Evolutionary conservation across 1,140 invertebrate genomes (phyloP).

Genomic region (Augochlora pura): DNA sequence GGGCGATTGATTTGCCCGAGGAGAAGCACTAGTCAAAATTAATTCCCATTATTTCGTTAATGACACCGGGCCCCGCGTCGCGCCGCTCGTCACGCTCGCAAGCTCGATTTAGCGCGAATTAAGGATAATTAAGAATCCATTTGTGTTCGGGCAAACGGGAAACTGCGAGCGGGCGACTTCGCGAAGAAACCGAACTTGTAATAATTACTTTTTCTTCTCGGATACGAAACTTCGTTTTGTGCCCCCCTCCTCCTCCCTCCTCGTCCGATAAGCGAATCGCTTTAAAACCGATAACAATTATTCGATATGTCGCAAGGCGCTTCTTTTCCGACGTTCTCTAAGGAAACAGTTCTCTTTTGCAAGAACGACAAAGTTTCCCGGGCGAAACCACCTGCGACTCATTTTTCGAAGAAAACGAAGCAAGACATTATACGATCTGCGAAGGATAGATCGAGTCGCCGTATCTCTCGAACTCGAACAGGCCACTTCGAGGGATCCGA

Average conservation of each 20-base stretch:
- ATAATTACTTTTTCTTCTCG: slow-evolving; percentile 21
- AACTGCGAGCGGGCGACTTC: slow-evolving; percentile 15
- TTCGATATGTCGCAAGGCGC: neutral
- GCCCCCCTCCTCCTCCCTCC: no score
- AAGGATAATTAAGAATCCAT: slow-evolving; percentile 67
- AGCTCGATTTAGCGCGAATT: slow-evolving; percentile 63
- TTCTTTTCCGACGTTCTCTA: no score
- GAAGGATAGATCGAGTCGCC: no score
- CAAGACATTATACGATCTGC: no score
- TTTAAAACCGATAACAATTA: neutral
- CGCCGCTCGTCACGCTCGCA: slow-evolving; percentile 57
- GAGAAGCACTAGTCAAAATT: slow-evolving; percentile 69
- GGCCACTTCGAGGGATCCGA: no score
- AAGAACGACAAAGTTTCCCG: no score
- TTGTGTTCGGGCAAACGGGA: slow-evolving; percentile 37
- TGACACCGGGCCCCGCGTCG: slow-evolving; percentile 56
- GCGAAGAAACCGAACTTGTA: slow-evolving; percentile 32
- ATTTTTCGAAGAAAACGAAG: no score
- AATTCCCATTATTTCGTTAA: slow-evolving; percentile 69
- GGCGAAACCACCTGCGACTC: no score
- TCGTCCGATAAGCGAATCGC: neutral
- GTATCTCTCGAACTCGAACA: no score
- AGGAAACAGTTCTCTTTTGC: no score
- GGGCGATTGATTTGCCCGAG: slow-evolving; percentile 65
- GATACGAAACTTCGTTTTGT: neutral